Base-by-base conservation (phyloP, 2,113 vertebrate genomes). In the Notiomystis cincta region DNA sequence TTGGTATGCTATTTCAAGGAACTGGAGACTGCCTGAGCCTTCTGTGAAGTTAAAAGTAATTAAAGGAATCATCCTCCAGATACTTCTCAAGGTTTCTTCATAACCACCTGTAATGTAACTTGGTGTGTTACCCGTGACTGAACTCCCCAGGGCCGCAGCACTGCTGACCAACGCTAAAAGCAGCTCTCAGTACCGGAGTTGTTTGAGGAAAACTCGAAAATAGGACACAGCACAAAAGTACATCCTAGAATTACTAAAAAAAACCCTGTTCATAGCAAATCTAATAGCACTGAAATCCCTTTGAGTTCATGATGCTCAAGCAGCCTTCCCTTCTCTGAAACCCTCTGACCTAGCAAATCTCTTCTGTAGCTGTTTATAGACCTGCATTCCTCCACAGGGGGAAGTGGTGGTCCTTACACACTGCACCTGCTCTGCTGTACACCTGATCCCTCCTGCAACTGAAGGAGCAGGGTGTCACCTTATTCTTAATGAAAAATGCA, bases 401-500 rank as follows among this genome's bases (percentile, higher is more conserved):
- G 93, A 96, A 94, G 77, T 56, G 88, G 95, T 88, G 89, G 91
- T 93, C 91, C 91, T 91, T 76, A 50, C 75, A 77, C 1, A 4
- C 56, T 77, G 92, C 96, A 97, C 97, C 97, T 97, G 95, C 96
- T 96, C 81, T 78, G 73, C 73, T 24, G 90, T 94, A 96, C 87
- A 97, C 96, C 93, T 97, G 96, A 97, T 96, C 94, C 75, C 79
- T 82, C 80, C 67, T 45, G 90, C 90, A 97, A 91, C 82, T 84
- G 53, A 85, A 93, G 67, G 65, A 89, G 82, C 91, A 42, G 4
- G 90, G 33, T 92, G 90, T 92, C 93, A 94, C 96, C 92, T 87
- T 96, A 87, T 95, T 94, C 82, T 97, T 97, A 97, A 97, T 97
- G 95, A 97, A 97, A 97, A 97, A 97, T 73, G 87, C 89, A 93